Base-by-base conservation (phyloP, 2,113 vertebrate genomes). In the Trochalopteron elliotii region DNA sequence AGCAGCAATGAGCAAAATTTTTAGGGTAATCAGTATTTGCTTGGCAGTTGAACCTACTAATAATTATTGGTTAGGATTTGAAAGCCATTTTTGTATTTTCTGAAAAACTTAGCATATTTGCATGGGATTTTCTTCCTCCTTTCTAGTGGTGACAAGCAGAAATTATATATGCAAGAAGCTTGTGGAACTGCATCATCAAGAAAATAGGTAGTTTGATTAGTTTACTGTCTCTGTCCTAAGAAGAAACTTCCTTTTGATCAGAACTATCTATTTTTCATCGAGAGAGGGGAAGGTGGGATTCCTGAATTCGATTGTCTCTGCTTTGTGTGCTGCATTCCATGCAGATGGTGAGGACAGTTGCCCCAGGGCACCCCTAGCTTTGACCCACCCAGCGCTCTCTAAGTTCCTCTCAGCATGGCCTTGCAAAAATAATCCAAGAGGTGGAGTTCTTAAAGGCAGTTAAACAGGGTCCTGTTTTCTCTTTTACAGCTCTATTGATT, bases 151-250 rank as follows among this genome's bases (percentile, higher is more conserved):
- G 99, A 99, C 96, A 99, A 98, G 94, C 98, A 98, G 74, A 99
- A 99, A 97, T 99, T 97, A 99, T 89, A 95, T 98, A 60, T 98
- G 98, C 97, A 98, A 94, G 95, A 99, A 99, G 81, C 95, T 99
- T 61, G 98, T 98, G 52, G 98, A 99, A 47, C 96, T 98, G 1
- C 98, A 99, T 97, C 94, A 97, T 55, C 97, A 98, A 90, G 98
- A 99, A 87, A 98, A 76, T 98, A 99, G 98, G 98, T 99, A 90
- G 63, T 97, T 40, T 90, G n/a, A 45, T 16, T 76, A 31, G 56
- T 88, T 88, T 77, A 50, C 21, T 90, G 31, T 59, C 27, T 52
- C 8, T 74, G 4, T 87, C 45, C 21, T 47, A n/a, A 37, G 5
- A 33, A 47, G n/a, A 33, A 45, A n/a, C 33, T 40, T 84, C 16